phyloP scores from a whole-genome alignment of 2,888 invertebrate species.

The Ennomos erosarius region DNA sequence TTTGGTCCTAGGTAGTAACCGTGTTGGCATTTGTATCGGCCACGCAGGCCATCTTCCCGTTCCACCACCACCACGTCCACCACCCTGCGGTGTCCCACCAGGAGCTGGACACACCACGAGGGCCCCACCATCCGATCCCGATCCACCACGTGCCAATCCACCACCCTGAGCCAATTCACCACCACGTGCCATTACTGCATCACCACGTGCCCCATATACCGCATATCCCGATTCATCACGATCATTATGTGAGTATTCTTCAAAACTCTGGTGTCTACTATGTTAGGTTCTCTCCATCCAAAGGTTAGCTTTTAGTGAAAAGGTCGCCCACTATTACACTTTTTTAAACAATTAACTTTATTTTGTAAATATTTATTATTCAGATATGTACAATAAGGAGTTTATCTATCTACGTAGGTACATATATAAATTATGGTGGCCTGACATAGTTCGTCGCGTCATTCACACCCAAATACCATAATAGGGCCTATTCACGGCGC shows the following conservation, averaged over 20 bases:
- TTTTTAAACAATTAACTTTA: too few species aligned
- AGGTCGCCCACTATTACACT: too few species aligned
- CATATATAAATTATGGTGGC: too few species aligned
- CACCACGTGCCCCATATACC: slow-evolving; percentile 49
- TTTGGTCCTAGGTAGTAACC: slow-evolving; percentile 56
- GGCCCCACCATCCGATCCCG: slow-evolving; percentile 63
- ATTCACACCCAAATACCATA: too few species aligned
- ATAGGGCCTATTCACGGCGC: too few species aligned
- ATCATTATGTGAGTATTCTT: slow-evolving; percentile 75
- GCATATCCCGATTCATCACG: slow-evolving; percentile 59
- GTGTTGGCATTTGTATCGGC: slow-evolving; percentile 62
- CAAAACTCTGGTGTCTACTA: too few species aligned
- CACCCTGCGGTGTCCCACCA: slow-evolving; percentile 76
- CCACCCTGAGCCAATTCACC: slow-evolving; percentile 51
- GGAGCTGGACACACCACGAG: slow-evolving; percentile 70
- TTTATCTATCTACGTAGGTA: too few species aligned
- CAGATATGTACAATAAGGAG: too few species aligned
- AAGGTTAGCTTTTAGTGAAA: too few species aligned
- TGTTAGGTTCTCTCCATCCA: too few species aligned
- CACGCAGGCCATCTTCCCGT: slow-evolving; percentile 73
- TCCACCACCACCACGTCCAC: slow-evolving; percentile 61
- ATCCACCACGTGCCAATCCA: slow-evolving; percentile 57
- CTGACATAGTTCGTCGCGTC: too few species aligned
- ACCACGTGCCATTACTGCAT: slow-evolving; percentile 51
- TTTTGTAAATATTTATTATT: too few species aligned